Conservation (phyloP, 2,113 vertebrate species). For the Pachycephala philippinensis region DNA sequence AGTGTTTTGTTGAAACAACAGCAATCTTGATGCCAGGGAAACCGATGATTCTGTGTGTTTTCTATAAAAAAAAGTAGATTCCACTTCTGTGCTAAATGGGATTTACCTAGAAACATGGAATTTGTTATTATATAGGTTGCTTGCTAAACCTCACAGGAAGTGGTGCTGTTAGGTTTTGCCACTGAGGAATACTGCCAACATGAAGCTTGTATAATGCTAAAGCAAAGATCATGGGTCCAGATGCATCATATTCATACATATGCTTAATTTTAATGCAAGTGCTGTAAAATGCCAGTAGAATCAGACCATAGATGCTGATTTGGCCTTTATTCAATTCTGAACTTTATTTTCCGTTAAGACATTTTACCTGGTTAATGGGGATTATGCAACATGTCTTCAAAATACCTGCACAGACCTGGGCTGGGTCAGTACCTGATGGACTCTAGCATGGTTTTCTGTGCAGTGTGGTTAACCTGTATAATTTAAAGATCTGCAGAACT, state of each 20-base stretch:
- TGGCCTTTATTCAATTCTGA: not conserved
- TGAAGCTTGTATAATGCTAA: not conserved
- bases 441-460: not conserved
- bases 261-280: not conserved
- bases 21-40: not conserved
- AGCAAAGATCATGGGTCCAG: not conserved
- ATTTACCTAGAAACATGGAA: not conserved
- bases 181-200: not conserved
- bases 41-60: not conserved
- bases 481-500: not conserved
- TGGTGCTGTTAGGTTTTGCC: not conserved
- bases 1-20: conserved; percentile 16
- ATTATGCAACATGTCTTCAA: not conserved
- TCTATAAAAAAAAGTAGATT: not conserved
- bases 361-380: not conserved
- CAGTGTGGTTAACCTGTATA: not conserved
- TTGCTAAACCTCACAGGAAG: not conserved
- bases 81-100: not conserved
- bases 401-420: not conserved
- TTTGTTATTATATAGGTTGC: not conserved
- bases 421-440: not conserved
- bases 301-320: not conserved
- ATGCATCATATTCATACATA: not conserved
- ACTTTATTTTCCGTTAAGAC: not conserved
- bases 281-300: not conserved